Evolutionary conservation across 2,797 vertebrate species (phyloP), one percentile per base, ranked within the genome.

Genomic region (Chelon auratus): DNA sequence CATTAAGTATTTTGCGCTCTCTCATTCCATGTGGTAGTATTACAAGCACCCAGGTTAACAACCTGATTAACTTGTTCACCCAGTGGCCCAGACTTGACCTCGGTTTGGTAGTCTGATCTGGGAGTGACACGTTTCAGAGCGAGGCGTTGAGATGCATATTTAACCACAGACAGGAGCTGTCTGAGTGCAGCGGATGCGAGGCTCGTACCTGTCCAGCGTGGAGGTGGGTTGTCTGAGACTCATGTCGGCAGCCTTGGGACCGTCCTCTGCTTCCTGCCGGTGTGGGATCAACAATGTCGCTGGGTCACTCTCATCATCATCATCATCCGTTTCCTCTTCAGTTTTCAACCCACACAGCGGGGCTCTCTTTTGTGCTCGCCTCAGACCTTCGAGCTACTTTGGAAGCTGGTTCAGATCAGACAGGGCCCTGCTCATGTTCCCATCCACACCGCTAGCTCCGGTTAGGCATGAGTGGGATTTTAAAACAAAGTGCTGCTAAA

Each of bases 161-260:
- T 22, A 30, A 45, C 11, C 14, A 55, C 18, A 30, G 45, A 54
- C 18, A 30, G 45, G 51, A 48, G 48, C 6, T 2, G 17, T 42
- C 13, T 22, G 43, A 13, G 67, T 54, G 51, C 0, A 18, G 24
- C 0, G 20, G 64, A 42, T 12, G 51, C 1, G 59, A 51, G n/a
- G 52, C 22, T 54, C 64, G 0, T 93, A 95, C 94, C 95, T 95
- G 93, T 95, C 94, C 90, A 95, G 92, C 0, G 95, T 93, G 9
- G 94, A 94, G 71, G 93, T 88, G 56, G 94, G 94, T 3, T 92
- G 92, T 73, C 93, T 92, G 58, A 95, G 81, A 79, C 92, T 95
- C 95, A 95, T 95, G 88, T 83, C 91, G 91, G 87, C 89, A 52
- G 73, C 77, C 87, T 47, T 51, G 76, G 64, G 75, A 58, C 70